Percentiles rank a stretch among this genome's conserved stretches.
Evolutionary conservation across 1,140 invertebrate genomes (phyloP).

Genomic region (Lerema accius): DNA sequence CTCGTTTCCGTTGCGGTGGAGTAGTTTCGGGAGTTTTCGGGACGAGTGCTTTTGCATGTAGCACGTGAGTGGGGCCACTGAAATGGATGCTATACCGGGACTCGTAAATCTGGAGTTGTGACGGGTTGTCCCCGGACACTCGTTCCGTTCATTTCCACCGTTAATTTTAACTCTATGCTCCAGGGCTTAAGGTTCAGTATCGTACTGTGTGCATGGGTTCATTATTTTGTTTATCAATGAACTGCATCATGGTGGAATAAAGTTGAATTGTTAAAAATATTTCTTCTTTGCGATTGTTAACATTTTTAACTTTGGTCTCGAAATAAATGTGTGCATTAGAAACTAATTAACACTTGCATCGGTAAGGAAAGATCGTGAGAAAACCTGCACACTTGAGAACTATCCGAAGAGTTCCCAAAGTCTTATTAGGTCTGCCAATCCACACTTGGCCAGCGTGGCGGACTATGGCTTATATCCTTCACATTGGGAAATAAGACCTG

Average conservation of each 20-base stretch:
- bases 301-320: too few relatives aligned
- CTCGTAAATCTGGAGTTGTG: slow-evolving; percentile 67
- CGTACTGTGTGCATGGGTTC: not conserved
- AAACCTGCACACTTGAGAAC: too few relatives aligned
- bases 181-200: not conserved
- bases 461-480: too few relatives aligned
- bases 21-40: slow-evolving; percentile 64
- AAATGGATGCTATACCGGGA: slow-evolving; percentile 60
- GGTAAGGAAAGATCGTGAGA: too few relatives aligned
- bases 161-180: slow-evolving; percentile 30
- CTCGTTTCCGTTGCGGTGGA: slow-evolving; percentile 45
- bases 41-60: slow-evolving; percentile 73
- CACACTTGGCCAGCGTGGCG: too few relatives aligned
- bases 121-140: slow-evolving; percentile 52
- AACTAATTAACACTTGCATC: too few relatives aligned
- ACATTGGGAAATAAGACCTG: too few relatives aligned
- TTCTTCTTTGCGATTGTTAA: too few relatives aligned
- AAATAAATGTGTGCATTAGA: too few relatives aligned
- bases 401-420: too few relatives aligned
- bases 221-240: not conserved
- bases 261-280: too few relatives aligned
- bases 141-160: not conserved
- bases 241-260: not conserved
- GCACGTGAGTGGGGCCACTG: slow-evolving; percentile 66
- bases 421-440: too few relatives aligned